These are phyloP conservation scores for Clarias platycephalus DNA, from an alignment of 2,797 vertebrate genomes.

Conservation along the genomic window DNA sequence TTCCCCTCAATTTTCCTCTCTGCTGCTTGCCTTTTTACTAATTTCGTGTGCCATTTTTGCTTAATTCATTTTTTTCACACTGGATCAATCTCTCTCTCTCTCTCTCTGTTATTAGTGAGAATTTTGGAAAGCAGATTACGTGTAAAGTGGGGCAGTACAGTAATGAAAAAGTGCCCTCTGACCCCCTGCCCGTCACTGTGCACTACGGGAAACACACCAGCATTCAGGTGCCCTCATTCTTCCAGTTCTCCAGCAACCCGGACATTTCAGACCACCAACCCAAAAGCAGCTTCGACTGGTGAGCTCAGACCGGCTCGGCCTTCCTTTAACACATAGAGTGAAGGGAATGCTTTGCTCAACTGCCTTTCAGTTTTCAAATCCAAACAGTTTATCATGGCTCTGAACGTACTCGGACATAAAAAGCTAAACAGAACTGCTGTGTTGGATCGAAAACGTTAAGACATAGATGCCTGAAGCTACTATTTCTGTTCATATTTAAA, in stretches of 20 bases:
- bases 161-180: constrained; percentile 67
- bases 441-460: not conserved
- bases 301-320: constrained; percentile 44
- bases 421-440: not conserved
- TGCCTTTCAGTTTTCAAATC: not conserved
- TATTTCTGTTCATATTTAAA: not conserved
- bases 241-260: constrained; percentile 74
- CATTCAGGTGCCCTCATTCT: constrained; percentile 58
- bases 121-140: constrained; percentile 68
- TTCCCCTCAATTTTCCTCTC: constrained; percentile 46
- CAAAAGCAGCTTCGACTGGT: constrained; percentile 75
- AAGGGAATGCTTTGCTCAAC: not conserved
- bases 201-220: constrained; percentile 69
- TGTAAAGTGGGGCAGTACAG: constrained; percentile 72
- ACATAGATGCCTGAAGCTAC: not conserved
- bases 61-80: constrained; percentile 31
- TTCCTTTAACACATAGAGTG: constrained; percentile 23
- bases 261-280: constrained; percentile 65
- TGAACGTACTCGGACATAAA: not conserved
- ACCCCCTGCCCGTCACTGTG: constrained; percentile 61
- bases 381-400: not conserved
- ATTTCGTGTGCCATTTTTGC: constrained; percentile 53
- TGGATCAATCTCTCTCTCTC: not conserved
- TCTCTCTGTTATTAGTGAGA: constrained; percentile 62
- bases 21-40: constrained; percentile 39